Percentiles rank a stretch among this genome's conserved stretches.
phyloP scores from a whole-genome alignment of 1,140 invertebrate genomes.

The Drosophila setifemur region DNA sequence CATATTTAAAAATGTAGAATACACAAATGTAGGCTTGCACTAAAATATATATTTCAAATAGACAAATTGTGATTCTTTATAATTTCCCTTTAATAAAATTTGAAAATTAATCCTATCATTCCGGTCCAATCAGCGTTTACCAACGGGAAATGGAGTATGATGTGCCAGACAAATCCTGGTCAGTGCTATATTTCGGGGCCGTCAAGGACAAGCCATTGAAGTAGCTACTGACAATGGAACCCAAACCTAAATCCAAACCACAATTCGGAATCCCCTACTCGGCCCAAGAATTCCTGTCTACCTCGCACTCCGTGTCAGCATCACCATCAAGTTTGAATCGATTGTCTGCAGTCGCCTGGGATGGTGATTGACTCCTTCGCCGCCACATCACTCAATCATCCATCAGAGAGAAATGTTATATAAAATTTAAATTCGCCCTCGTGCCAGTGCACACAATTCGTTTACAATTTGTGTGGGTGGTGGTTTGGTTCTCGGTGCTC shows the following conservation, averaged over 20 bases:
- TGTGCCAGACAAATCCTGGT: slow-evolving; percentile 75
- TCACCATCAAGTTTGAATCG: slow-evolving; percentile 1
- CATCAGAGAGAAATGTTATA: slow-evolving; percentile 33
- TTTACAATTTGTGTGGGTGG: slow-evolving; percentile 26
- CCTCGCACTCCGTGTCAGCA: not conserved
- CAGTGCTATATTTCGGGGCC: slow-evolving; percentile 60
- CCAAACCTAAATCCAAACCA: not conserved
- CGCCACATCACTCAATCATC: slow-evolving; percentile 18
- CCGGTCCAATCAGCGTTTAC: not conserved
- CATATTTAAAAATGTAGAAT: too few species aligned
- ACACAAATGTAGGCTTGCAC: too few species aligned
- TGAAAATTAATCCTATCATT: not conserved
- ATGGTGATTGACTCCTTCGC: slow-evolving; percentile 51
- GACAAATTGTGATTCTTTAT: too few species aligned
- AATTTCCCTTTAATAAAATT: not conserved
- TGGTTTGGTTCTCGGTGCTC: slow-evolving; percentile 5
- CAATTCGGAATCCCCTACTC: not conserved
- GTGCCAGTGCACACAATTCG: slow-evolving; percentile 54
- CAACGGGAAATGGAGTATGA: slow-evolving; percentile 30
- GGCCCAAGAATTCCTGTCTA: too few species aligned
- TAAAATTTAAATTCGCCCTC: slow-evolving; percentile 54
- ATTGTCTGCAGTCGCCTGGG: slow-evolving; percentile 27
- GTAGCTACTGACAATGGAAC: slow-evolving; percentile 1
- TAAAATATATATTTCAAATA: too few species aligned
- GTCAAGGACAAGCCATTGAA: slow-evolving; percentile 35